Evolutionary conservation across 1,140 invertebrate genomes (phyloP), one percentile per base, ranked within the genome.

Genomic region (Neodiprion pinetum): DNA sequence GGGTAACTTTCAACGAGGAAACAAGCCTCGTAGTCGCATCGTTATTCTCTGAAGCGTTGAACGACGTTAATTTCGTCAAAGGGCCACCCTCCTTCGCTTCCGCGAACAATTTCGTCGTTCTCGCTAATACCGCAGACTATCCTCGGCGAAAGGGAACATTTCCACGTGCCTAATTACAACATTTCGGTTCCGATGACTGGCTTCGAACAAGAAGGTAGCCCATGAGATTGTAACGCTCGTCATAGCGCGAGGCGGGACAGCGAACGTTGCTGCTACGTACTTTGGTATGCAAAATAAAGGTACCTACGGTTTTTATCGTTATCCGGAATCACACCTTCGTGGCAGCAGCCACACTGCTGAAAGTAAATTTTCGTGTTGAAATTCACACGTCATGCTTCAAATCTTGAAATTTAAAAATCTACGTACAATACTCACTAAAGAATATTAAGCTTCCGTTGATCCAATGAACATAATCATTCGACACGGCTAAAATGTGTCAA

Each of bases 111-210:
- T 14, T 61, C 53, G 11, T 14, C n/a, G 11, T 61, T 5, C n/a
- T 61, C 53, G 9, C 11, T 9, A 61, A 14, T 14, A 0, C 53
- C n/a, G 53, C 11, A 14, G 4, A 12, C n/a, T 7, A 5, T 61
- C 11, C 53, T 61, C 53, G n/a, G 53, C 53, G 53, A 61, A 61
- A 61, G 53, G 53, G 53, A 61, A 61, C 53, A 61, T 61, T 61
- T 61, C 7, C 53, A 61, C 53, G n/a, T 14, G 11, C n/a, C 53
- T 61, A 61, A 61, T 61, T 61, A 61, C 53, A 0, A 61, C 11
- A 61, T 61, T 14, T 61, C 53, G n/a, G 53, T 61, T 61, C 53
- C 53, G 53, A 61, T 61, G 53, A 61, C 11, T 61, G 28, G 53
- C 53, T 61, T 61, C 53, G 53, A 61, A 61, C 53, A 61, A 61